phyloP scores from a whole-genome alignment of 37 sponge, comb jelly and placozoan species.

The Halichondria panicea region DNA sequence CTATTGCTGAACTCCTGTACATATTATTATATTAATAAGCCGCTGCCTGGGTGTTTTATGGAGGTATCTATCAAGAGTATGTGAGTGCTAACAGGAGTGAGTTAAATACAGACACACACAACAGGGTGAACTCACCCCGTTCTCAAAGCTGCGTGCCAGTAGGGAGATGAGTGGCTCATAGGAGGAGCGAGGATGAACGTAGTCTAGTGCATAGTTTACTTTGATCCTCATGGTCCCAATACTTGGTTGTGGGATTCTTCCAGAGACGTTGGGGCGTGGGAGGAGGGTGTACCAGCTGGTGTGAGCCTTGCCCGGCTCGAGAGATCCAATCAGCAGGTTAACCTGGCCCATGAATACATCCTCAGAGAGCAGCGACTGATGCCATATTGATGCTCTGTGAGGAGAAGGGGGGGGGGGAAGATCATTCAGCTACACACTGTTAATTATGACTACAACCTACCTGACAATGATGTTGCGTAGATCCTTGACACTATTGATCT shows the following conservation, averaged over 20 bases:
- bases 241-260: not conserved
- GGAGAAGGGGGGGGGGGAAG: not conserved
- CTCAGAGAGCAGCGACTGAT: conserved; percentile 33
- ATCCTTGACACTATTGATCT: not conserved
- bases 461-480: conserved; percentile 20
- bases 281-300: conserved; percentile 43
- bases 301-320: not conserved
- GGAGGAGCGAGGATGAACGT: conserved; percentile 19
- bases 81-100: not conserved
- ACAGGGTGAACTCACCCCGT: conserved; percentile 1
- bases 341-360: conserved; percentile 64
- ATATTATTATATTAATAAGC: too few relatives aligned
- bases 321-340: conserved; percentile 24
- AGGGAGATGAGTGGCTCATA: conserved; percentile 51
- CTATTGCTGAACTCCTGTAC: conserved; percentile 31
- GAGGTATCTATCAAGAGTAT: too few relatives aligned
- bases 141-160: conserved; percentile 16
- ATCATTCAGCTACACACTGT: too few relatives aligned
- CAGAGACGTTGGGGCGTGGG: conserved; percentile 6
- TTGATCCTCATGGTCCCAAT: conserved; percentile 50
- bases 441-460: too few relatives aligned
- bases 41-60: too few relatives aligned
- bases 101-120: too few relatives aligned
- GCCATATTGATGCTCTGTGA: conserved; percentile 34
- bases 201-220: conserved; percentile 23